Evolutionary conservation across 2,888 invertebrate species (phyloP), one percentile per base, ranked within the genome.

Genomic region (Volucella bombylans): DNA sequence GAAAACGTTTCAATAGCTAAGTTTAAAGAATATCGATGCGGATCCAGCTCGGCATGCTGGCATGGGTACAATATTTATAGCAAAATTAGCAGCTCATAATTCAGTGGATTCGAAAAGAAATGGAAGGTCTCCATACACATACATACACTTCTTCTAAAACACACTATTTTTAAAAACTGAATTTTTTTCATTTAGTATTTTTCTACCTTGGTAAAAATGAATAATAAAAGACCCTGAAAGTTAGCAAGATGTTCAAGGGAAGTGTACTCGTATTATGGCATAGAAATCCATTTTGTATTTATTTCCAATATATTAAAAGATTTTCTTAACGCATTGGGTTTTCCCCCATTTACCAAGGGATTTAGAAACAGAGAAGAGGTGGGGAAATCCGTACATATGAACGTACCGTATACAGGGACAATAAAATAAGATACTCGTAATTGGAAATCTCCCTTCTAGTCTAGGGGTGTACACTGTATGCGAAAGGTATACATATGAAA

Each of bases 391-490:
- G n/a, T 55, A 14, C 55, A 55, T 23, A 15, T 15, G 59, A 43
- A 43, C n/a, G 6, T n/a, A 11, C 15, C 6, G 14, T 15, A 15
- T 41, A 59, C 38, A 69, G 43, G 14, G 11, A 50, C 57, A 74
- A 50, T 67, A 74, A 67, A 61, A 64, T 62, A 55, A 50, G 39
- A 77, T 77, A n/a, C n/a, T n/a, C n/a, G n/a, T n/a, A 77, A 69
- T 69, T 77, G 77, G 78, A 78, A 71, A 78, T 49, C 62, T 59
- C 43, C 31, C 64, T 57, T 49, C 39, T 38, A 41, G n/a, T 8
- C 43, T 1, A 15, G 41, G 49, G 45, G 45, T 62, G 68, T 38
- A 50, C 50, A 52, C 67, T 31, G 23, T n/a, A 12, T 54, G 54
- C 15, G 31, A 49, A 2, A 8, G 8, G 15, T 8, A 14, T 15